Evolutionary conservation across 2,113 vertebrate species (phyloP).

Genomic region (Hystrix cristata): DNA sequence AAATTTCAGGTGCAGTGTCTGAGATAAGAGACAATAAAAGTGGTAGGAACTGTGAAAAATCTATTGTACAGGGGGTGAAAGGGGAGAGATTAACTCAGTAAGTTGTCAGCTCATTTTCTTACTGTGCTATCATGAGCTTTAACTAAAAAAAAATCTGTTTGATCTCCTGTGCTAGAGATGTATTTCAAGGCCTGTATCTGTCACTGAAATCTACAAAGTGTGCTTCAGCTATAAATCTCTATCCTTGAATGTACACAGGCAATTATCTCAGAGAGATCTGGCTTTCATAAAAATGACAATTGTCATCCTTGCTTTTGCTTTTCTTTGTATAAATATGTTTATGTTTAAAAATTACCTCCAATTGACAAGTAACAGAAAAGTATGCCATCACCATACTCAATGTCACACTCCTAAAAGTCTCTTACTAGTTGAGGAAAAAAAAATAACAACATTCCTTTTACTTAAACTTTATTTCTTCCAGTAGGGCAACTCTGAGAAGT

Average conservation of each 20-base stretch:
- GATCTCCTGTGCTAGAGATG: slow-evolving; percentile 80
- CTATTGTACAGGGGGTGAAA: slow-evolving; percentile 64
- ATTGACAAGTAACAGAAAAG: slow-evolving; percentile 75
- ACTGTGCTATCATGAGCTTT: slow-evolving; percentile 79
- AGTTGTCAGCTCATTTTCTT: slow-evolving; percentile 83
- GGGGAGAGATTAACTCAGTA: slow-evolving; percentile 76
- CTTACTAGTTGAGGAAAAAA: slow-evolving; percentile 53
- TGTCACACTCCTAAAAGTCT: slow-evolving; percentile 62
- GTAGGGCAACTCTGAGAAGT: slow-evolving; percentile 43
- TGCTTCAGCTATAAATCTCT: slow-evolving; percentile 83
- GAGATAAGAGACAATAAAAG: slow-evolving; percentile 78
- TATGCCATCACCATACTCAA: slow-evolving; percentile 61
- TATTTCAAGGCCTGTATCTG: slow-evolving; percentile 83
- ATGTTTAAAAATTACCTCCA: slow-evolving; percentile 72
- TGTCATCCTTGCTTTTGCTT: slow-evolving; percentile 76
- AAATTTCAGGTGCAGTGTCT: slow-evolving; percentile 74
- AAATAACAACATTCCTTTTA: slow-evolving; percentile 37
- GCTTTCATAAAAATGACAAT: slow-evolving; percentile 78
- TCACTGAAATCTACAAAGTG: slow-evolving; percentile 79
- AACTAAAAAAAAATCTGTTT: slow-evolving; percentile 81
- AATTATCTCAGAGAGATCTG: slow-evolving; percentile 80
- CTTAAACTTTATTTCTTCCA: slow-evolving; percentile 55
- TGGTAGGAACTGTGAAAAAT: slow-evolving; percentile 76
- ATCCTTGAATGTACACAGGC: slow-evolving; percentile 82
- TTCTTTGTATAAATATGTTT: slow-evolving; percentile 74